These are phyloP conservation scores for Opisthograptis luteolata DNA, from an alignment of 2,888 invertebrate genomes.

Conservation along the genomic window DNA sequence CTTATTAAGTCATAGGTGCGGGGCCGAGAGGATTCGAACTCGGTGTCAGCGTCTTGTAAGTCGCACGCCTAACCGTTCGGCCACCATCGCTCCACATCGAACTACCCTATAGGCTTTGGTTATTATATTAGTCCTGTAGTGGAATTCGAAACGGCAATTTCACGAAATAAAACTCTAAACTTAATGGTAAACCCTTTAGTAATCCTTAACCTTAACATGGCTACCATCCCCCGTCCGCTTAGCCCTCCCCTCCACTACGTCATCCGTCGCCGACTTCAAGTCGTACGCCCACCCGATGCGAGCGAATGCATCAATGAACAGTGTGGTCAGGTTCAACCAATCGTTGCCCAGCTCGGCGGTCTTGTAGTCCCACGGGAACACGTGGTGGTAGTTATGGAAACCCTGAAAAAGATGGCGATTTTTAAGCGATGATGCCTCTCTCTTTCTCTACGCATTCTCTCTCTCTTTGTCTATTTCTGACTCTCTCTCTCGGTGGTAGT, in stretches of 20 bases:
- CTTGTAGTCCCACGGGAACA: slow-evolving; percentile 55
- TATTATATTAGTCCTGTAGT: too few relatives aligned
- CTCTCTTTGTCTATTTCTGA: too few relatives aligned
- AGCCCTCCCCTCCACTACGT: slow-evolving; percentile 20
- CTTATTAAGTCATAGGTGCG: too few relatives aligned
- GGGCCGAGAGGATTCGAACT: too few relatives aligned
- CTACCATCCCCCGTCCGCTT: slow-evolving; percentile 34
- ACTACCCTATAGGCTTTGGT: too few relatives aligned
- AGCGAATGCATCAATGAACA: slow-evolving; percentile 45
- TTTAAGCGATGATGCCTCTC: too few relatives aligned
- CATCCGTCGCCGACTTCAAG: slow-evolving; percentile 34
- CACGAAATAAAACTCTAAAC: background rate
- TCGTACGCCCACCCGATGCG: slow-evolving; percentile 47
- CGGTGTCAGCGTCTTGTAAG: too few relatives aligned
- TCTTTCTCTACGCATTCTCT: too few relatives aligned
- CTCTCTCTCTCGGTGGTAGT: too few relatives aligned
- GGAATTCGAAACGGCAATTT: too few relatives aligned
- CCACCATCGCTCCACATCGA: too few relatives aligned
- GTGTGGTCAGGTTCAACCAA: slow-evolving; percentile 41
- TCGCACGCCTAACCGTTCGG: too few relatives aligned
- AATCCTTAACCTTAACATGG: background rate
- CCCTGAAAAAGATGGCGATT: slow-evolving; percentile 46
- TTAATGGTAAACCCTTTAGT: background rate
- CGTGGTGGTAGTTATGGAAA: slow-evolving; percentile 59
- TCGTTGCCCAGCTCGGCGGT: slow-evolving; percentile 52